These are phyloP conservation scores for Tarsius wallacei DNA, from an alignment of 2,797 vertebrate genomes.

Conservation along the genomic window DNA sequence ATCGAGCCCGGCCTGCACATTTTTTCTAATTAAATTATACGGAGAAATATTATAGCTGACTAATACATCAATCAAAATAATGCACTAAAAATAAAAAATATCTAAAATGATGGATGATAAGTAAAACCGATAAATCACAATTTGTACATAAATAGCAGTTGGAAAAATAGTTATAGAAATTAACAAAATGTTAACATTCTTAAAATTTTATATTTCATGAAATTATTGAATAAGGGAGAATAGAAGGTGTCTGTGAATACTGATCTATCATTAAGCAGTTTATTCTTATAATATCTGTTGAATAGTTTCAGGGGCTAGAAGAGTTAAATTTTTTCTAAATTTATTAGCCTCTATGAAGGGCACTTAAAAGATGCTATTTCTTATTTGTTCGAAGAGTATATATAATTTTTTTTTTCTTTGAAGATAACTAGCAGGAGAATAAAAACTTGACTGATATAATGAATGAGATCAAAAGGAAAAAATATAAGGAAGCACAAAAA, in stretches of 20 bases:
- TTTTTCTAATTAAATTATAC: slow-evolving; percentile 24
- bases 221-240: background rate
- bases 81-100: background rate
- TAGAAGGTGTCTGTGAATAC: background rate
- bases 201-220: slow-evolving; percentile 14
- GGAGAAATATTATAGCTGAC: background rate
- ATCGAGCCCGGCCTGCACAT: no score
- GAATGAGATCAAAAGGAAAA: slow-evolving; percentile 1
- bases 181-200: slow-evolving; percentile 28
- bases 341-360: background rate
- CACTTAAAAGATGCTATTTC: background rate
- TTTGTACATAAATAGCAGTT: background rate
- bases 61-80: slow-evolving; percentile 11
- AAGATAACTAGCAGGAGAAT: background rate
- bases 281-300: background rate
- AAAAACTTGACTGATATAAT: background rate
- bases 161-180: background rate
- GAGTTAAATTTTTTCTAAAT: slow-evolving; percentile 17
- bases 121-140: background rate
- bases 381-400: background rate
- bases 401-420: background rate
- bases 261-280: background rate
- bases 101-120: background rate
- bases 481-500: background rate
- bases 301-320: background rate